Base-by-base conservation (phyloP, 2,113 vertebrate species). In the Climacteris rufus region DNA sequence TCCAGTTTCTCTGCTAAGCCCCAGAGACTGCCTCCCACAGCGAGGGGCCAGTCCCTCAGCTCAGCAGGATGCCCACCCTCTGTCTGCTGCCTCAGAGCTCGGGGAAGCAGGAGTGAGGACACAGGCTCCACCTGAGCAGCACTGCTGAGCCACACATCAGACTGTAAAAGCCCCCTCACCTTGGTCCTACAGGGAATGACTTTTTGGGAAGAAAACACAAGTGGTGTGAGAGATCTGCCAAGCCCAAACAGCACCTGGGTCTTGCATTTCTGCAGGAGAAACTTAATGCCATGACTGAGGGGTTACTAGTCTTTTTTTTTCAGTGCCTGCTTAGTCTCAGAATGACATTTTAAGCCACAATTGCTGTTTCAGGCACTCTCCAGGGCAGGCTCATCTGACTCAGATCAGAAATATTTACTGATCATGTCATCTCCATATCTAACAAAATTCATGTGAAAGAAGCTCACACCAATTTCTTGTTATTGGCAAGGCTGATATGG, bases 101-200 rank as follows among this genome's bases (percentile, higher is more conserved):
- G 0, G 17, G 14, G 21, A 12, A 49, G n/a, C 0, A 0, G 49
- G 24, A 33, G 3, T 7, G 30, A 9, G n/a, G 15, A 33, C 28
- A 8, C 2, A 11, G 11, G 9, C 17, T 33, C 72, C 35, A 14
- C 20, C 28, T 10, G 30, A 63, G 60, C 60, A 90, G 59, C 31
- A 44, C 57, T 44, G 42, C 53, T 53, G 35, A 86, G 45, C 11
- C 49, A 9, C 50, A 12, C 22, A 20, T 4, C 7, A 10, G 23
- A 42, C 31, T 4, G 0, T 22, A 54, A 81, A 70, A 74, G 3
- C 19, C 9, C 8, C 16, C 35, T 83, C 8, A 2, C 30, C 44
- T 53, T 50, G 23, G 15, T 31, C 25, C 25, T 13, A 39, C 24
- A 54, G 74, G n/a, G 14, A 77, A 30, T 3, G 12, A 59, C 18